phyloP scores from a whole-genome alignment of 2,888 invertebrate species.

The Stramonita haemastoma region DNA sequence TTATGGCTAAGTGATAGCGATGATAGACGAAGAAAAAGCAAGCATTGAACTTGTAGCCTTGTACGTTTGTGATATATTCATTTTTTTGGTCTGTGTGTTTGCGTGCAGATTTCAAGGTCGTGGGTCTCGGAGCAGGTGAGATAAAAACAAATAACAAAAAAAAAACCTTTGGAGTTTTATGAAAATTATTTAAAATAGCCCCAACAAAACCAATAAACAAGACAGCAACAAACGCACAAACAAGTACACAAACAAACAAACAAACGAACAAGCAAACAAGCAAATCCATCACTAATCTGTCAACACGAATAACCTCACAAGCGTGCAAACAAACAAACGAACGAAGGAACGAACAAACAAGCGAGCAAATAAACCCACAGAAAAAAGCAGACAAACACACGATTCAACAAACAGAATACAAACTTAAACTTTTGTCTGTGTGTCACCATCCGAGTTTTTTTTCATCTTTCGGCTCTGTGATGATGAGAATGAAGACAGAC shows the following conservation, averaged over 20 bases:
- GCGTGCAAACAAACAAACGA: neutral
- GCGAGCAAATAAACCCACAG: no score
- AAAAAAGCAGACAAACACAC: no score
- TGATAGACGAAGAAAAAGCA: no score
- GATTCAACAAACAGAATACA: no score
- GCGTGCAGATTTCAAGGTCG: slow-evolving; percentile 30
- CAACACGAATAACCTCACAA: neutral
- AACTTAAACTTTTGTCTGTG: no score
- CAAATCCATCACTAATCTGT: neutral
- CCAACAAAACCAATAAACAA: neutral
- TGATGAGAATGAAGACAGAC: no score
- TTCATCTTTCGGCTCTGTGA: no score
- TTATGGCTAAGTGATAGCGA: neutral
- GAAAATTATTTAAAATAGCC: neutral
- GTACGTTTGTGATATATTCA: neutral
- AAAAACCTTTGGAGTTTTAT: no score
- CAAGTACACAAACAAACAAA: neutral
- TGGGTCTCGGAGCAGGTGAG: slow-evolving; percentile 33
- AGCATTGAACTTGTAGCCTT: no score
- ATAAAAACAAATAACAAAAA: no score
- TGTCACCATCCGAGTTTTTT: no score
- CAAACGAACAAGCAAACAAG: neutral
- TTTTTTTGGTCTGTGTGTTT: neutral
- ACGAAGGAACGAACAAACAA: no score
- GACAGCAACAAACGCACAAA: neutral